These are phyloP conservation scores for Taphrorychus bicolor DNA, from an alignment of 2,888 invertebrate species.

Conservation along the genomic window DNA sequence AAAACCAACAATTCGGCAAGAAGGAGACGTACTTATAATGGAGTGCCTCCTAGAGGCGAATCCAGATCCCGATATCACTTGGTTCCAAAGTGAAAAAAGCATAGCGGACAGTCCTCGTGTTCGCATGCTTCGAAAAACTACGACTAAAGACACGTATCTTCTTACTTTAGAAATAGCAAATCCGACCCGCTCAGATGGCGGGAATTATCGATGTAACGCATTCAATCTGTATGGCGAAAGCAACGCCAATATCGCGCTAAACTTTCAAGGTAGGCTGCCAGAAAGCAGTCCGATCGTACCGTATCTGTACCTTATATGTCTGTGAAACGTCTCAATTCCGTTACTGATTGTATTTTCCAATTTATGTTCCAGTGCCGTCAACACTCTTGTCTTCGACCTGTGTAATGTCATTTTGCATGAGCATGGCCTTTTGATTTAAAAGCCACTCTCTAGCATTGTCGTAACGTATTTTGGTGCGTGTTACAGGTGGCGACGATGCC, in stretches of 20 bases:
- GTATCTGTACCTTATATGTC: slow-evolving; percentile 42
- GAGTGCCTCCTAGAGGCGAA: slow-evolving; percentile 95
- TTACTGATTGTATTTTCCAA: slow-evolving; percentile 48
- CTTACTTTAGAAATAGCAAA: slow-evolving; percentile 93
- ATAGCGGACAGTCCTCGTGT: slow-evolving; percentile 86
- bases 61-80: slow-evolving; percentile 93
- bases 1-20: slow-evolving; percentile 95
- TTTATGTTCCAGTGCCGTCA: slow-evolving; percentile 53
- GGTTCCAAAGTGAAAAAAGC: slow-evolving; percentile 90
- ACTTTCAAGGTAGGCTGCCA: slow-evolving; percentile 90
- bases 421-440: slow-evolving; percentile 57
- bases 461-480: slow-evolving; percentile 48
- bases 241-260: slow-evolving; percentile 99
- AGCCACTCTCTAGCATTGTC: slow-evolving; percentile 47
- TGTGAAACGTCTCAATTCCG: slow-evolving; percentile 54
- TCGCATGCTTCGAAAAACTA: slow-evolving; percentile 89
- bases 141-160: slow-evolving; percentile 88
- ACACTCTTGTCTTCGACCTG: slow-evolving; percentile 49
- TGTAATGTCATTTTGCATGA: slow-evolving; percentile 58
- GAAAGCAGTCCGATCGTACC: slow-evolving; percentile 40
- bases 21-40: slow-evolving; percentile 92
- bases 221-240: slow-evolving; percentile 98
- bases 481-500: slow-evolving; percentile 87
- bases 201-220: slow-evolving; percentile 98
- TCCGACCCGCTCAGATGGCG: slow-evolving; percentile 96